These are phyloP conservation scores for Nothocercus julius DNA, from an alignment of 2,113 vertebrate species.

Conservation along the genomic window DNA sequence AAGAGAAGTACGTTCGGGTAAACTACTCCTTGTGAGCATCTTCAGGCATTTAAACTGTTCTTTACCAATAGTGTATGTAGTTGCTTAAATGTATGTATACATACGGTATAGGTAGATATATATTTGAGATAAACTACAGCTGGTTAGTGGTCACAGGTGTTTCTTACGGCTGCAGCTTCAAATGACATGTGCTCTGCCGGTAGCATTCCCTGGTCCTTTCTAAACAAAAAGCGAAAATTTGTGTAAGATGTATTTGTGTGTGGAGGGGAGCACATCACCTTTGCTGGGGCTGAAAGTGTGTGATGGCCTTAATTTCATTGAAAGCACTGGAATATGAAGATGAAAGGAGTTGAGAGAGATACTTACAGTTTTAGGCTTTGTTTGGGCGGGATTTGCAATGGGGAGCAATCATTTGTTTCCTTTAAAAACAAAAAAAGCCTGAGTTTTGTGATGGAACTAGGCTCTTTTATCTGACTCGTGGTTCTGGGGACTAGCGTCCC, in stretches of 20 bases:
- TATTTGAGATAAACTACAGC: neutral
- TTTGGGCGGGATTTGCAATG: neutral
- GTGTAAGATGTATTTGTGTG: neutral
- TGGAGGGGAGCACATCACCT: neutral
- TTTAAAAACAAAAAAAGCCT: neutral
- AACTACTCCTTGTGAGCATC: neutral
- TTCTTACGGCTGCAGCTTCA: neutral
- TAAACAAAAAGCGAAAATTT: neutral
- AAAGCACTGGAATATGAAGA: neutral
- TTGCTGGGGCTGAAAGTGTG: neutral
- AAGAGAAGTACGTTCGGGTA: neutral
- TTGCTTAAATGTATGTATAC: neutral
- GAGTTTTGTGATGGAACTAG: neutral
- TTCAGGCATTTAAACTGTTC: neutral
- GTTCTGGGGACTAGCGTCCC: neutral
- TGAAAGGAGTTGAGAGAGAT: neutral
- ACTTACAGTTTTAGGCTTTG: neutral
- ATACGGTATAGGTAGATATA: neutral
- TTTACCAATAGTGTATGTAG: neutral
- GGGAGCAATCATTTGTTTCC: neutral
- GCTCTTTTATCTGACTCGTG: neutral
- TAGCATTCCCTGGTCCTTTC: neutral
- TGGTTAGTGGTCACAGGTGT: neutral
- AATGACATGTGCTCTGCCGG: neutral
- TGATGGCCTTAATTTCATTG: neutral